Conservation (phyloP, 1,140 invertebrate species). For the Drosophila kanapiae region DNA sequence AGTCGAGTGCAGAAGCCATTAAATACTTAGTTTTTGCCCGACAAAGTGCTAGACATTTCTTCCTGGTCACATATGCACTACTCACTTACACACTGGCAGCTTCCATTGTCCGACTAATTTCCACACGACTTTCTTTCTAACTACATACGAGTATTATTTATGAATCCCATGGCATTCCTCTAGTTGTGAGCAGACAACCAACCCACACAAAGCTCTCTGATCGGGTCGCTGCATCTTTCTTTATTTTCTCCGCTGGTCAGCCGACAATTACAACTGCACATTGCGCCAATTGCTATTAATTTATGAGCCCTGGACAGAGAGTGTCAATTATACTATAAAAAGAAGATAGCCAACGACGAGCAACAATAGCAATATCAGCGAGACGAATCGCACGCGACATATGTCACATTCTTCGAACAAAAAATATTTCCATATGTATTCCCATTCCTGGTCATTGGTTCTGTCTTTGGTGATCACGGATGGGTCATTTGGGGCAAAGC, state of each 20-base stretch:
- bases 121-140: slow-evolving; percentile 52
- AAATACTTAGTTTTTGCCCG: slow-evolving; percentile 14
- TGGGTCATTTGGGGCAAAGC: slow-evolving; percentile 21
- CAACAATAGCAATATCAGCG: slow-evolving; percentile 30
- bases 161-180: slow-evolving; percentile 43
- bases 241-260: slow-evolving; percentile 46
- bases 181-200: slow-evolving; percentile 24
- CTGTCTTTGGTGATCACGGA: slow-evolving; percentile 11
- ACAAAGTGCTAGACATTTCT: slow-evolving; percentile 46
- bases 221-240: slow-evolving; percentile 54
- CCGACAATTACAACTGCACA: slow-evolving; percentile 37
- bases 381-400: slow-evolving; percentile 44
- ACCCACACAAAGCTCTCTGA: slow-evolving; percentile 46
- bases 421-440: slow-evolving; percentile 26
- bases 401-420: slow-evolving; percentile 27
- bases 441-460: slow-evolving; percentile 22
- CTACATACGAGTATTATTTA: slow-evolving; percentile 14
- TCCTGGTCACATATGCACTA: slow-evolving; percentile 37
- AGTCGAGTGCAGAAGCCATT: slow-evolving; percentile 2
- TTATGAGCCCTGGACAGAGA: slow-evolving; percentile 39
- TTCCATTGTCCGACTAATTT: slow-evolving; percentile 48
- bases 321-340: slow-evolving; percentile 49
- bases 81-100: slow-evolving; percentile 27
- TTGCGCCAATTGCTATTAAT: slow-evolving; percentile 58
- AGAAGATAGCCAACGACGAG: slow-evolving; percentile 25